Evolutionary conservation across 2,888 invertebrate species (phyloP).

Genomic region (Drosophila tripunctata): DNA sequence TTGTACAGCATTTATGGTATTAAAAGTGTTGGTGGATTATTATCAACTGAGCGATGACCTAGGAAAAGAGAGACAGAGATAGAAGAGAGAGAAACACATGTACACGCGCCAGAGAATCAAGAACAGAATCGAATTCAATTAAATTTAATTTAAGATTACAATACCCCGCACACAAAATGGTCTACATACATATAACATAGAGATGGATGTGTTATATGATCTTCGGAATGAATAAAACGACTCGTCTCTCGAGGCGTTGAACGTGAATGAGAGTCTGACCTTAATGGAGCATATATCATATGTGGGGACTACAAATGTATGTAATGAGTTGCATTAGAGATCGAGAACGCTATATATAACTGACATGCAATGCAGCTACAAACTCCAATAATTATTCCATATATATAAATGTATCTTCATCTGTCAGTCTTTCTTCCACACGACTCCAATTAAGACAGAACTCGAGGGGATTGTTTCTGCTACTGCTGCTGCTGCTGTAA

Average conservation of each 20-base stretch:
- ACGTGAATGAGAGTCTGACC: slow-evolving; percentile 77
- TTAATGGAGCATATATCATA: slow-evolving; percentile 82
- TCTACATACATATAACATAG: too few relatives aligned
- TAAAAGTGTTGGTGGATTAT: slow-evolving; percentile 45
- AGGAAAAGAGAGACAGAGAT: slow-evolving; percentile 38
- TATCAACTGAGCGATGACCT: slow-evolving; percentile 53
- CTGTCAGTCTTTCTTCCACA: slow-evolving; percentile 3
- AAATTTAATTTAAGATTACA: slow-evolving; percentile 83
- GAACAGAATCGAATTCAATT: slow-evolving; percentile 80
- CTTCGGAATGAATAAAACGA: slow-evolving; percentile 25
- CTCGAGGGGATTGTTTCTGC: slow-evolving; percentile 48
- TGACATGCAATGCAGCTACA: slow-evolving; percentile 26
- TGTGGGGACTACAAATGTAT: too few relatives aligned
- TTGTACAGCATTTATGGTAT: too few relatives aligned
- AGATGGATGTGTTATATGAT: slow-evolving; percentile 25
- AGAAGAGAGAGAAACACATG: slow-evolving; percentile 12
- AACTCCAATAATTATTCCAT: neutral
- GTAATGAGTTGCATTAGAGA: slow-evolving; percentile 53
- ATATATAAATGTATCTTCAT: too few relatives aligned
- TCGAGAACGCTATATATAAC: slow-evolving; percentile 21
- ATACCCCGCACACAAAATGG: slow-evolving; percentile 45
- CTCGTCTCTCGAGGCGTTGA: slow-evolving; percentile 52
- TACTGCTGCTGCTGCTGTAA: slow-evolving; percentile 58
- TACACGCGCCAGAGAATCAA: slow-evolving; percentile 30
- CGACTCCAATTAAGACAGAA: slow-evolving; percentile 49